These are phyloP conservation scores for Esperia sulphurella DNA, from an alignment of 2,888 invertebrate genomes.

Conservation along the genomic window DNA sequence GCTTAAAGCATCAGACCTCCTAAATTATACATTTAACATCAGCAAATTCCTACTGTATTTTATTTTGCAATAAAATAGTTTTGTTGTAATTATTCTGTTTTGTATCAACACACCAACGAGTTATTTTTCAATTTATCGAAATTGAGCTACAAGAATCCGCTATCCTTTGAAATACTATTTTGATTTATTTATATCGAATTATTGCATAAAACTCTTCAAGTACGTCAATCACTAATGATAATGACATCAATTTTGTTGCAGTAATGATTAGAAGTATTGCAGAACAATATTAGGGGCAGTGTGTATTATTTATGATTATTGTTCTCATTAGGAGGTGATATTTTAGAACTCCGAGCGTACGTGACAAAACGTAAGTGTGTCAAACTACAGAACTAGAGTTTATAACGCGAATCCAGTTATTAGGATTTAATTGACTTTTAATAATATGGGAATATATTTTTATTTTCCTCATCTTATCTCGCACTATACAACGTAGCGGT, in stretches of 20 bases:
- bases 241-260: slow-evolving; percentile 37
- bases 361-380: slow-evolving; percentile 63
- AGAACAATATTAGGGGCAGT: slow-evolving; percentile 50
- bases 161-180: too few relatives aligned
- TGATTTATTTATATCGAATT: not conserved
- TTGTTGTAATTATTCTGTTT: too few relatives aligned
- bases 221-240: slow-evolving; percentile 34
- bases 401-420: slow-evolving; percentile 25
- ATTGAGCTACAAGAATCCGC: too few relatives aligned
- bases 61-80: too few relatives aligned
- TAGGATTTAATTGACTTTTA: slow-evolving; percentile 46
- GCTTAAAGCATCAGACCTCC: too few relatives aligned
- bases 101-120: too few relatives aligned
- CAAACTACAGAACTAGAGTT: slow-evolving; percentile 39
- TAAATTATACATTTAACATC: too few relatives aligned
- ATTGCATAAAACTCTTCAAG: slow-evolving; percentile 31
- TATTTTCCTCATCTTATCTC: slow-evolving; percentile 48
- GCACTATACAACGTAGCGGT: not conserved
- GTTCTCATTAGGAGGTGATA: slow-evolving; percentile 45
- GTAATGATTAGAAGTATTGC: slow-evolving; percentile 44
- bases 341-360: slow-evolving; percentile 45
- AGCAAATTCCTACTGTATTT: too few relatives aligned
- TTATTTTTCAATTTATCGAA: too few relatives aligned
- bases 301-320: slow-evolving; percentile 43
- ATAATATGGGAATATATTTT: slow-evolving; percentile 33